Evolutionary conservation across 2,888 invertebrate species (phyloP).

Genomic region (Yponomeuta plumbellus): DNA sequence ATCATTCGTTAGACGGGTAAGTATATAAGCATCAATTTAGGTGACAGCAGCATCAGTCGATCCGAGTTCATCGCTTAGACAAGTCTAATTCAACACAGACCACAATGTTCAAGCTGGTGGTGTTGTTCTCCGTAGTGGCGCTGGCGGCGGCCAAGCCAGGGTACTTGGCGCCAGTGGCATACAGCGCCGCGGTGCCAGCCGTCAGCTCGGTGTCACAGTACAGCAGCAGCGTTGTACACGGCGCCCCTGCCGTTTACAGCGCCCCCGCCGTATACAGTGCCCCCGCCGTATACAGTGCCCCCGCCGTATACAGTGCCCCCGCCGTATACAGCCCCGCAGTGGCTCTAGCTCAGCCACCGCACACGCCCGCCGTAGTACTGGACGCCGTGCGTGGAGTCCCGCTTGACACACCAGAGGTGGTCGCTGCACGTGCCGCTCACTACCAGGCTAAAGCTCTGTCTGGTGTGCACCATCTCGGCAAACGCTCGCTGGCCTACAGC

Average conservation of each 20-base stretch:
- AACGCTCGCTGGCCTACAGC: slow-evolving; percentile 33
- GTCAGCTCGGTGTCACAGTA: slow-evolving; percentile 41
- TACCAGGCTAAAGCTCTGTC: slow-evolving; percentile 64
- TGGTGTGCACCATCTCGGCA: slow-evolving; percentile 56
- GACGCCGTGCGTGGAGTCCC: slow-evolving; percentile 65
- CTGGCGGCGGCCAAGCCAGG: slow-evolving; percentile 74
- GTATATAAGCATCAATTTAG: slow-evolving; percentile 56
- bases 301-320: slow-evolving; percentile 29
- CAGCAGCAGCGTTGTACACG: slow-evolving; percentile 43
- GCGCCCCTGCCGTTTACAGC: slow-evolving; percentile 32
- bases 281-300: slow-evolving; percentile 30
- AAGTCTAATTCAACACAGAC: slow-evolving; percentile 55
- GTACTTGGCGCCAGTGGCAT: slow-evolving; percentile 42
- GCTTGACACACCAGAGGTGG: slow-evolving; percentile 68
- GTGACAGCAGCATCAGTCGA: slow-evolving; percentile 55
- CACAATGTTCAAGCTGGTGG: slow-evolving; percentile 75
- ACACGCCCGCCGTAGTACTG: slow-evolving; percentile 63
- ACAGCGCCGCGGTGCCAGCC: slow-evolving; percentile 40
- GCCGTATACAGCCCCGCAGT: slow-evolving; percentile 26
- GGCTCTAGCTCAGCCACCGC: slow-evolving; percentile 42
- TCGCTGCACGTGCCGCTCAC: slow-evolving; percentile 65
- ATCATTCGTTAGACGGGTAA: slow-evolving; percentile 34
- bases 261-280: slow-evolving; percentile 30
- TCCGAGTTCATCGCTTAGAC: slow-evolving; percentile 46
- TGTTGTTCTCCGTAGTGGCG: slow-evolving; percentile 78